These are phyloP conservation scores for Frankliniella intonsa DNA, from an alignment of 2,888 invertebrate genomes.

Conservation along the genomic window DNA sequence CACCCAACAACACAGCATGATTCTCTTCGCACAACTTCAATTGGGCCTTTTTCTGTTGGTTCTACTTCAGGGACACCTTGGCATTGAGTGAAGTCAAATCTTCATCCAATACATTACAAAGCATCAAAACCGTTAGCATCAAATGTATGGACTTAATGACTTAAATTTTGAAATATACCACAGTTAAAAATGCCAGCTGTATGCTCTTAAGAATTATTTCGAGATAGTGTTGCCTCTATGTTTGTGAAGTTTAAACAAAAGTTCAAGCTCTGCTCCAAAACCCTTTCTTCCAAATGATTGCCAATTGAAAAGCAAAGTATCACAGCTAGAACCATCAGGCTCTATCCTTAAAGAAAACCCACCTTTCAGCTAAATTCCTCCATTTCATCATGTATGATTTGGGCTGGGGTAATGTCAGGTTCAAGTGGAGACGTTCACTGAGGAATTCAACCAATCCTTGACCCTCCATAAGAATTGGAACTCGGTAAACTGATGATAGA, in stretches of 20 bases:
- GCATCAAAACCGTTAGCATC: not conserved
- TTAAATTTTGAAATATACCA: no score
- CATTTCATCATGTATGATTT: slow-evolving; percentile 77
- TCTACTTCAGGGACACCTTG: not conserved
- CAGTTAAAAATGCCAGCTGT: no score
- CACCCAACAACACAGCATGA: slow-evolving; percentile 16
- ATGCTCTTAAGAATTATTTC: no score
- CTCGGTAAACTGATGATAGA: slow-evolving; percentile 89
- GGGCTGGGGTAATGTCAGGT: slow-evolving; percentile 61
- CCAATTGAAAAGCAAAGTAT: no score
- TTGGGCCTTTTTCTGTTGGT: slow-evolving; percentile 3
- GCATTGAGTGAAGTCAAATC: slow-evolving; percentile 13
- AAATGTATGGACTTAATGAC: not conserved
- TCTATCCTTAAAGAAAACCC: slow-evolving; percentile 28
- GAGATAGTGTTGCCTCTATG: no score
- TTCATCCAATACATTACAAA: not conserved
- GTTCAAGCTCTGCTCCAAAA: no score
- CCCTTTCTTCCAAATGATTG: no score
- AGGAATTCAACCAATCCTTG: slow-evolving; percentile 85
- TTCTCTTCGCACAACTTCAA: slow-evolving; percentile 10
- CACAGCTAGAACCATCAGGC: no score
- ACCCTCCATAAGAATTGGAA: slow-evolving; percentile 87
- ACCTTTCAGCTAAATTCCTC: slow-evolving; percentile 78
- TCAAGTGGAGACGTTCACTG: slow-evolving; percentile 71
- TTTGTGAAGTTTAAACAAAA: no score